Percentiles rank a stretch among this genome's conserved stretches.
Conservation (phyloP, 1,140 invertebrate species). For the Euura saliciscinereae region DNA sequence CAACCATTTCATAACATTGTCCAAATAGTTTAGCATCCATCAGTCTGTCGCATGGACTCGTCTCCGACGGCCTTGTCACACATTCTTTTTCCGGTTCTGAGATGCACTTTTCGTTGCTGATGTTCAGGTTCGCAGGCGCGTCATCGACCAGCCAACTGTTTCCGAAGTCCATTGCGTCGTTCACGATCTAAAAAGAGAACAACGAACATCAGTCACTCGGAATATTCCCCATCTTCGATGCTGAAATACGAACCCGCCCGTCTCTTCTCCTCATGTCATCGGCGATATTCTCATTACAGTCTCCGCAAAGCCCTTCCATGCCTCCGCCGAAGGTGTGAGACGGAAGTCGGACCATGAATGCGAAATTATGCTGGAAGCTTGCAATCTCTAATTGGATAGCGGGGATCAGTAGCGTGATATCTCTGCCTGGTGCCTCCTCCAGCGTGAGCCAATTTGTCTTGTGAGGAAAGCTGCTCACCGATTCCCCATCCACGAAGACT, state of each 20-base stretch:
- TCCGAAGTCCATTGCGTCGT: slow-evolving; percentile 61
- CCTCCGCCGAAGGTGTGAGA: slow-evolving; percentile 74
- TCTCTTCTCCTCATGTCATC: slow-evolving; percentile 68
- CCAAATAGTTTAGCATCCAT: slow-evolving; percentile 69
- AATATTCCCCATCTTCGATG: too few relatives aligned
- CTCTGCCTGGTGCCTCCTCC: slow-evolving; percentile 41
- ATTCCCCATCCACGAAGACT: slow-evolving; percentile 46
- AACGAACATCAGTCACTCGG: too few relatives aligned
- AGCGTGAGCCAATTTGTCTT: slow-evolving; percentile 53
- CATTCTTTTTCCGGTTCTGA: slow-evolving; percentile 56
- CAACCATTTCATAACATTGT: slow-evolving; percentile 74
- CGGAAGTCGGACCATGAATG: slow-evolving; percentile 69
- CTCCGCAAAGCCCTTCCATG: slow-evolving; percentile 80
- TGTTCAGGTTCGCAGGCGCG: slow-evolving; percentile 41
- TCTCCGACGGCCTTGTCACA: slow-evolving; percentile 57
- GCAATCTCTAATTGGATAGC: slow-evolving; percentile 52
- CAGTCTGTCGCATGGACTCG: slow-evolving; percentile 70
- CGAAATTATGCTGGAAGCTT: slow-evolving; percentile 55
- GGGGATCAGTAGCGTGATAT: slow-evolving; percentile 55
- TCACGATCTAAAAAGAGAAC: slow-evolving; percentile 25
- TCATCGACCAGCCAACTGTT: slow-evolving; percentile 66
- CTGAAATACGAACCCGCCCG: slow-evolving; percentile 44
- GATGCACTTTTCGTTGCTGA: slow-evolving; percentile 33
- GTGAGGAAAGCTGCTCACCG: slow-evolving; percentile 44
- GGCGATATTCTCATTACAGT: slow-evolving; percentile 71